A percentile compares a stretch with the other conserved stretches of the same genome.
phyloP scores from a whole-genome alignment of 2,113 vertebrate genomes.

The Ceyx melanurus region DNA sequence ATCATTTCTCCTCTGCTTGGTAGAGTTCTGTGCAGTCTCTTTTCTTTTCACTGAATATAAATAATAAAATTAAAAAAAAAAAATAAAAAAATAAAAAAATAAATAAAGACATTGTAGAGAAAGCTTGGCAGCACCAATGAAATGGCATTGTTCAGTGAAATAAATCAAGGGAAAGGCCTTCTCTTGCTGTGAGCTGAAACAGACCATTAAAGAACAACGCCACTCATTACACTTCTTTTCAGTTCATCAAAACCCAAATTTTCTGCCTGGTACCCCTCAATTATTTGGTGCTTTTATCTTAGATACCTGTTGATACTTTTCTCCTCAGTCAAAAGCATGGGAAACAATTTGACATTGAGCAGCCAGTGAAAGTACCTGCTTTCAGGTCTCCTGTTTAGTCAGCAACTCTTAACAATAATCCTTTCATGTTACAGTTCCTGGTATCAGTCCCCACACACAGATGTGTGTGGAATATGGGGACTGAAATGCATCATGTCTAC shows the following conservation, averaged over 20 bases:
- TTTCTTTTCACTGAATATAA: conserved; percentile 78
- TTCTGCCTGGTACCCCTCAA: neutral
- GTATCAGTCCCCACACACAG: neutral
- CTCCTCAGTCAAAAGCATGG: neutral
- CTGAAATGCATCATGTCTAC: neutral
- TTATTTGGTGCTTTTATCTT: neutral
- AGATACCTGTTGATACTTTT: neutral
- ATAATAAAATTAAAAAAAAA: neutral
- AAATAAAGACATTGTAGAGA: neutral
- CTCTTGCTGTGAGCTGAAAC: neutral
- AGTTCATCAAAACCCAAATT: neutral
- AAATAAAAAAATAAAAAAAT: neutral
- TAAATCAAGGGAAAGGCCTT: neutral
- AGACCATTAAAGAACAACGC: neutral
- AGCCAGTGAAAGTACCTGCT: neutral
- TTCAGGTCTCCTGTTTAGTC: neutral
- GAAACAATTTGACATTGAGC: neutral
- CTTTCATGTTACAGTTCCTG: neutral
- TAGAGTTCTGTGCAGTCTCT: neutral
- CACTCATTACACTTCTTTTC: neutral
- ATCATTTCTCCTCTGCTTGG: conserved; percentile 20
- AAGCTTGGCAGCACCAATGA: neutral
- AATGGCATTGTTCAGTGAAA: neutral
- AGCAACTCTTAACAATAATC: neutral
- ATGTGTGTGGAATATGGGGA: fast-evolving